Evolutionary conservation across 2,113 vertebrate genomes (phyloP).

Genomic region (Seriola rivoliana): DNA sequence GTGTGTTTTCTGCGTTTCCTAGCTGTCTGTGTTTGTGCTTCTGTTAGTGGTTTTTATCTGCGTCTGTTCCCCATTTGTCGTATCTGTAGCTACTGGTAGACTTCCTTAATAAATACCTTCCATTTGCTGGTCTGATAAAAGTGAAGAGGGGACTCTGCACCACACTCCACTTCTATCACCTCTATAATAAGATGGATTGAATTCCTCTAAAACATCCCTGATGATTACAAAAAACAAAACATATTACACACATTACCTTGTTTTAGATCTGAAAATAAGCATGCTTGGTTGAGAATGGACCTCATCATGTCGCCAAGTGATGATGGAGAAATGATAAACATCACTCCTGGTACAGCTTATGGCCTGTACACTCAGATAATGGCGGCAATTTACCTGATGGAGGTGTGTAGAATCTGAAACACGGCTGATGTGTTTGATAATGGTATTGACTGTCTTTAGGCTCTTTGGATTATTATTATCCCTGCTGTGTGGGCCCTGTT

Average conservation of each 20-base stretch:
- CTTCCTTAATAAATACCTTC: constrained; percentile 55
- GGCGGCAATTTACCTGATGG: constrained; percentile 60
- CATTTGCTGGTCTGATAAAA: constrained; percentile 53
- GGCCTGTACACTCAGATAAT: constrained; percentile 60
- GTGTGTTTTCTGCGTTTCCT: constrained; percentile 12
- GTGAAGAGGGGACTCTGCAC: neutral
- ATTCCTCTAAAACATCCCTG: too few relatives aligned
- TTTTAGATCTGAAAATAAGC: constrained; percentile 15
- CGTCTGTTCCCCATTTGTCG: constrained; percentile 33
- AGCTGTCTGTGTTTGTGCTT: constrained; percentile 54
- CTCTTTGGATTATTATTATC: constrained; percentile 58
- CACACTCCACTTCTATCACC: constrained; percentile 23
- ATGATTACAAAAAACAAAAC: neutral
- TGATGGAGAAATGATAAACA: constrained; percentile 40
- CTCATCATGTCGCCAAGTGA: neutral
- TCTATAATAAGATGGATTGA: neutral
- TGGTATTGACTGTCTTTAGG: constrained; percentile 54
- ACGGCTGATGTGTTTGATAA: constrained; percentile 54
- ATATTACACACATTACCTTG: neutral
- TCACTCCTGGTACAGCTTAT: constrained; percentile 16
- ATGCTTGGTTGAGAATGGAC: constrained; percentile 7
- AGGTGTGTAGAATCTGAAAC: constrained; percentile 39
- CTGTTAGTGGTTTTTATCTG: constrained; percentile 46
- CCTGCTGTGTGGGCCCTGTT: constrained; percentile 28
- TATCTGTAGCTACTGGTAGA: constrained; percentile 54